These are phyloP conservation scores for Aphelocoma californica DNA, from an alignment of 2,797 vertebrate species.

Conservation along the genomic window DNA sequence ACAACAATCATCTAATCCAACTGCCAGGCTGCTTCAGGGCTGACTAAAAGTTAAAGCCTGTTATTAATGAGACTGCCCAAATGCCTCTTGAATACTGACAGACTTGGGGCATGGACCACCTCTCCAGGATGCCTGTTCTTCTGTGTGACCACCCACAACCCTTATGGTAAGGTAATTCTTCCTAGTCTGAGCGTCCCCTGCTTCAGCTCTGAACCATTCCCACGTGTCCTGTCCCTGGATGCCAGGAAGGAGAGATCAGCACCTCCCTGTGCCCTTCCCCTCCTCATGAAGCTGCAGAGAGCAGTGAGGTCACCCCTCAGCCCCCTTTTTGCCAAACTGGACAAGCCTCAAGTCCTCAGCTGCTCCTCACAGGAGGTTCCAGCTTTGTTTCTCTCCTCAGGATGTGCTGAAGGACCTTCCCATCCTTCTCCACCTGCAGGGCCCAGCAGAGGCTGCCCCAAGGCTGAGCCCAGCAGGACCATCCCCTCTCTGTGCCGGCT, in stretches of 20 bases:
- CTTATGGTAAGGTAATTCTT: neutral
- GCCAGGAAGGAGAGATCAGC: neutral
- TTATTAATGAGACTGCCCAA: neutral
- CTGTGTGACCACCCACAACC: neutral
- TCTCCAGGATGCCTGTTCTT: neutral
- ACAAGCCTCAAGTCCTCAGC: neutral
- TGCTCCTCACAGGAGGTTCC: neutral
- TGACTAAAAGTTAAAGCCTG: neutral
- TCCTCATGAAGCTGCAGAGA: neutral
- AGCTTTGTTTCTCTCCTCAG: neutral
- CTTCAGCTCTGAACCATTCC: neutral
- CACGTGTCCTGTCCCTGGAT: fast-evolving
- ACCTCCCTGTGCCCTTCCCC: neutral
- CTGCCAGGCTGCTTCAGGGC: neutral
- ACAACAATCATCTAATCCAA: neutral
- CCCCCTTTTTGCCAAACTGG: neutral
- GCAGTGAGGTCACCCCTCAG: no score
- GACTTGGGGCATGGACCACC: fast-evolving
- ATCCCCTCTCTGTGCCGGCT: fast-evolving
- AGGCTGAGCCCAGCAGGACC: fast-evolving
- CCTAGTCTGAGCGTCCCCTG: neutral
- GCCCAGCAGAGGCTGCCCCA: neutral
- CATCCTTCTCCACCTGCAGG: neutral
- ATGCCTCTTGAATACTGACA: neutral
- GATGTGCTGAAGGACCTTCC: neutral